Evolutionary conservation across 1,140 invertebrate genomes (phyloP), one percentile per base, ranked within the genome.

Genomic region (Temnothorax nylanderi): DNA sequence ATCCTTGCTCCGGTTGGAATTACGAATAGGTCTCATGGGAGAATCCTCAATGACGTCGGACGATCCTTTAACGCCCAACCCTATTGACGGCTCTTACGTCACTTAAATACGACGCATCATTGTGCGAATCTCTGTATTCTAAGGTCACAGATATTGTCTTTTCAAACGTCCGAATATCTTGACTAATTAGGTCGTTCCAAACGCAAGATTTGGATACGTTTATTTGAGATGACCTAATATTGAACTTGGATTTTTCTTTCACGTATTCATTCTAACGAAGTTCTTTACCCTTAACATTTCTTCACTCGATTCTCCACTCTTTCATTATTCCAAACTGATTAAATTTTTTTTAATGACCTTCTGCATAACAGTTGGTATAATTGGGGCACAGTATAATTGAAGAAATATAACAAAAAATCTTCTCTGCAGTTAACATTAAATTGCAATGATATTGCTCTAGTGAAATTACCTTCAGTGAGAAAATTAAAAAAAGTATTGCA

Each of bases 11-110:
- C 49, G 71, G 71, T 88, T 82, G 77, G 87, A 84, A 86, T 88
- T 75, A 76, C 89, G 85, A 88, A 91, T 91, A 90, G 87, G 81
- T 78, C 89, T 86, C 87, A 54, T 21, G 89, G 72, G 89, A 88
- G 71, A 60, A 32, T n/a, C 13, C 18, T 32, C 85, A 18, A 56
- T 71, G 37, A 78, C 81, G 85, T 54, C 72, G 64, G 74, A 56
- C 41, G 78, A 85, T 85, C 77, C 65, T 54, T 88, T 88, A 60
- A 26, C 89, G 71, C 56, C 78, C 72, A 21, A 26, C n/a, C 51
- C 41, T n/a, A 47, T 49, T 44, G 21, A 77, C n/a, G 62, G 41
- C 21, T 67, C 32, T 80, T 69, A 18, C n/a, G 18, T 80, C 47
- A 34, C 16, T 34, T 47, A 60, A 6, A 26, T 47, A 32, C 44